Evolutionary conservation across 2,888 invertebrate species (phyloP).

Genomic region (Caenorhabditis angaria): DNA sequence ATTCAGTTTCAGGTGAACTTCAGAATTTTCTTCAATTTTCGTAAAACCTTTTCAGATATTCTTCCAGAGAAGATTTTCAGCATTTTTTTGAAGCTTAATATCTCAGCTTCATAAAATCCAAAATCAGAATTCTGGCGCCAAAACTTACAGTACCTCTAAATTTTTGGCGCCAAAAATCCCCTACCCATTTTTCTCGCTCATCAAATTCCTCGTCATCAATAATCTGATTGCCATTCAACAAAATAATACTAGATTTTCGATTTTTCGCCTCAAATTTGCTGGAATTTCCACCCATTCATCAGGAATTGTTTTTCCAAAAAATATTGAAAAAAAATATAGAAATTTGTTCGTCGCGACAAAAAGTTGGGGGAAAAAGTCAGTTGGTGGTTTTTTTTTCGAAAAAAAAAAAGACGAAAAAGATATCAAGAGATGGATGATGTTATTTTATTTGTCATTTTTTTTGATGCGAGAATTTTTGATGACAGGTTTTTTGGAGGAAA

Average conservation of each 20-base stretch:
- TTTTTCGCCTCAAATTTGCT: not conserved
- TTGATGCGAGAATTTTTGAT: not conserved
- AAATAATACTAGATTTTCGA: not conserved
- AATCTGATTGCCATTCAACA: not conserved
- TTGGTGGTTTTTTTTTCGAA: constrained; percentile 12
- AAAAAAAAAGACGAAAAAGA: constrained; percentile 6
- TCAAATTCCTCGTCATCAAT: not conserved
- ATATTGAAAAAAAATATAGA: not conserved
- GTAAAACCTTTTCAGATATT: too few species aligned
- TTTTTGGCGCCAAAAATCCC: not conserved
- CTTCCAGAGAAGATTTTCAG: too few species aligned
- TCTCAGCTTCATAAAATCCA: too few species aligned
- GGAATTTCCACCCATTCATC: not conserved
- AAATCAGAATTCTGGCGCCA: too few species aligned
- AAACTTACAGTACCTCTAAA: too few species aligned
- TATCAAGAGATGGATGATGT: constrained; percentile 1
- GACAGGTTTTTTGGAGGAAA: constrained; percentile 13
- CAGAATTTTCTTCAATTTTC: too few species aligned
- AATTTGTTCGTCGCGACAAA: too few species aligned
- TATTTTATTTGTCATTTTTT: constrained; percentile 3
- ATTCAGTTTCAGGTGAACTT: too few species aligned
- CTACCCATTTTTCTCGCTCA: not conserved
- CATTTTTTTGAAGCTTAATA: too few species aligned
- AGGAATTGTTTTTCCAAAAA: not conserved
- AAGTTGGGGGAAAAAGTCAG: constrained; percentile 13